A percentile compares a stretch with the other conserved stretches of the same genome.
phyloP scores from a whole-genome alignment of 2,888 invertebrate genomes.

The Hypena proboscidalis region DNA sequence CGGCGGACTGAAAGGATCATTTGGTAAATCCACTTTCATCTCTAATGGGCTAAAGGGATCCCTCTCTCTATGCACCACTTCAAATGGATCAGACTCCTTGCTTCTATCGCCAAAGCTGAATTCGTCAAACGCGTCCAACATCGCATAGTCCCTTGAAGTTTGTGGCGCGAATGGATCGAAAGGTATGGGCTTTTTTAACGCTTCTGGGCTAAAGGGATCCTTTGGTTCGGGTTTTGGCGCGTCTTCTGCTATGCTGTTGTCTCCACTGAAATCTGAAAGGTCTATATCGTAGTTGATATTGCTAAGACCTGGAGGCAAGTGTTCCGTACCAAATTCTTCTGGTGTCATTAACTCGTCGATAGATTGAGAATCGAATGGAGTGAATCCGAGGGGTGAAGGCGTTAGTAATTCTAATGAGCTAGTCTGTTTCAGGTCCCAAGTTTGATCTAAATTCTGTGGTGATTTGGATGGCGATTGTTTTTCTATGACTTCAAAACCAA shows the following conservation, averaged over 20 bases:
- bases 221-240: slow-evolving; percentile 66
- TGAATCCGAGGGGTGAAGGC: slow-evolving; percentile 84
- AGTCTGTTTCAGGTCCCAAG: slow-evolving; percentile 68
- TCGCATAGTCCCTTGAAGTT: slow-evolving; percentile 53
- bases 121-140: slow-evolving; percentile 69
- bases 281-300: slow-evolving; percentile 92
- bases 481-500: slow-evolving; percentile 66
- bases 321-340: slow-evolving; percentile 84
- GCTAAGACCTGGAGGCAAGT: slow-evolving; percentile 86
- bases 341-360: slow-evolving; percentile 86
- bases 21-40: slow-evolving; percentile 17
- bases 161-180: slow-evolving; percentile 84
- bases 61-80: slow-evolving; percentile 60
- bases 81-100: slow-evolving; percentile 61
- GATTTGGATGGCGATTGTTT: slow-evolving; percentile 67
- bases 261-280: slow-evolving; percentile 89
- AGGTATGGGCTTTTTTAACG: slow-evolving; percentile 52
- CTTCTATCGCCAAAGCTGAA: slow-evolving; percentile 62
- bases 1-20: slow-evolving; percentile 38
- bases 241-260: slow-evolving; percentile 88
- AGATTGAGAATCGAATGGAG: slow-evolving; percentile 85
- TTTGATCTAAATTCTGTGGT: slow-evolving; percentile 59
- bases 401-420: slow-evolving; percentile 83
- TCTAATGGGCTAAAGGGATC: slow-evolving; percentile 50
- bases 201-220: slow-evolving; percentile 86